A percentile compares a stretch with the other conserved stretches of the same genome.
Conservation (phyloP, 2,113 vertebrate genomes). For the Neomonachus schauinslandi region DNA sequence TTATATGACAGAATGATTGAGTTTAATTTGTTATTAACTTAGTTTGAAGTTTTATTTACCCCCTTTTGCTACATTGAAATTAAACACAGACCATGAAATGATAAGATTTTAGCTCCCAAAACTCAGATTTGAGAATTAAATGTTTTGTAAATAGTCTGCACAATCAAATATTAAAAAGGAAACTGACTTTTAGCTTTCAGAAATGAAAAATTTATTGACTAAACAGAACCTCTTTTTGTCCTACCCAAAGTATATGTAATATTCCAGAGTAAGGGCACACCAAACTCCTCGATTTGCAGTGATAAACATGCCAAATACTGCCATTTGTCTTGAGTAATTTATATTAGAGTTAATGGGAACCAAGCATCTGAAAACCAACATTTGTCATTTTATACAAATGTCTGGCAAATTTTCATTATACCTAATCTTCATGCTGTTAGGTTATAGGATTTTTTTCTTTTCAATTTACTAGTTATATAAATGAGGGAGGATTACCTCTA, state of each 20-base stretch:
- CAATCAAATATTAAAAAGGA: slow-evolving; percentile 16
- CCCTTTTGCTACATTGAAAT: not conserved
- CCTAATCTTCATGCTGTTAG: slow-evolving; percentile 68
- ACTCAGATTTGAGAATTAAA: not conserved
- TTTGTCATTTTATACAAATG: slow-evolving; percentile 71
- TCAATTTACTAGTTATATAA: slow-evolving; percentile 69
- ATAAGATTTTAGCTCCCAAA: not conserved
- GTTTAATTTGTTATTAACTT: not conserved
- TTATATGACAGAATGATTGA: not conserved
- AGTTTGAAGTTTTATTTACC: not conserved
- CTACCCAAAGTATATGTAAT: not conserved
- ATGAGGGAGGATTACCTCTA: slow-evolving; percentile 64
- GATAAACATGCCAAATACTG: slow-evolving; percentile 62
- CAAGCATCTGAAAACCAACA: slow-evolving; percentile 58
- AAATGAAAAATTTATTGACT: not conserved
- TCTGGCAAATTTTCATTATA: slow-evolving; percentile 68
- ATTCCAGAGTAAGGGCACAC: not conserved
- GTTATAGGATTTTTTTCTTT: slow-evolving; percentile 56
- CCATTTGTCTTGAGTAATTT: slow-evolving; percentile 66
- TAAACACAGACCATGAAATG: not conserved
- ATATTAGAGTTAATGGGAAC: slow-evolving; percentile 72
- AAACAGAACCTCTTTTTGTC: not conserved
- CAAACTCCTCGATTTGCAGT: not conserved
- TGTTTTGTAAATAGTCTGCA: not conserved
- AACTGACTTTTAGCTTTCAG: not conserved